phyloP scores from a whole-genome alignment of 2,888 invertebrate genomes.

The Lucinisca nassula region DNA sequence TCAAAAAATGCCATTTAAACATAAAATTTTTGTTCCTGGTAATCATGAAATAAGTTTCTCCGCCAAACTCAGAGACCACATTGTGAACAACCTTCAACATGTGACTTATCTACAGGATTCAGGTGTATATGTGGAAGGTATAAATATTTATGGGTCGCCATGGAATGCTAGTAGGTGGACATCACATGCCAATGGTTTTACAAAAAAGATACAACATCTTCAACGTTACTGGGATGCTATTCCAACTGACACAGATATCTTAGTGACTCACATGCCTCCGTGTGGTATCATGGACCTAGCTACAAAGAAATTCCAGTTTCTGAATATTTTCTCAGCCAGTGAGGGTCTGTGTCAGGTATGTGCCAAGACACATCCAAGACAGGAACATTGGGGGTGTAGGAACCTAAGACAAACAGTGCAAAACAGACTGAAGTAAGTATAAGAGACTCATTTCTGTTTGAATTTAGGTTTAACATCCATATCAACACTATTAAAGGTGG shows the following conservation, averaged over 20 bases:
- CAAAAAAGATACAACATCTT: conserved; percentile 67
- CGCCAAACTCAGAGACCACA: conserved; percentile 56
- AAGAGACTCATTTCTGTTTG: too few species aligned
- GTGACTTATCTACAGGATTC: conserved; percentile 84
- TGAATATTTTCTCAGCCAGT: conserved; percentile 39
- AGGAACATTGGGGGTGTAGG: conserved; percentile 77
- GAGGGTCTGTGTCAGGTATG: conserved; percentile 62
- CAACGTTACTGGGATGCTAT: conserved; percentile 78
- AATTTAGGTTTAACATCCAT: too few species aligned
- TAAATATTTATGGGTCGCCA: conserved; percentile 85
- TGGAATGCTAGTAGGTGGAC: conserved; percentile 79
- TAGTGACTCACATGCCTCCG: conserved; percentile 85
- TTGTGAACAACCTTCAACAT: conserved; percentile 74
- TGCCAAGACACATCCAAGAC: conserved; percentile 58
- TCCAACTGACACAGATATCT: conserved; percentile 81
- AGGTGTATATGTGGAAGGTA: conserved; percentile 74
- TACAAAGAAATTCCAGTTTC: conserved; percentile 48
- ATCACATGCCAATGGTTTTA: conserved; percentile 79
- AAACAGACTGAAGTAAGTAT: conserved; percentile 75
- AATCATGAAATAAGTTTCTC: conserved; percentile 83
- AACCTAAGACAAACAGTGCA: conserved; percentile 70
- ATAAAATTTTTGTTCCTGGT: conserved; percentile 85
- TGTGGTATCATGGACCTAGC: conserved; percentile 79
- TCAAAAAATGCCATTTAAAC: conserved; percentile 78
- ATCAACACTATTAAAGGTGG: too few species aligned